Evolutionary conservation across 2,113 vertebrate genomes (phyloP).

Genomic region (Tachysurus vachellii): DNA sequence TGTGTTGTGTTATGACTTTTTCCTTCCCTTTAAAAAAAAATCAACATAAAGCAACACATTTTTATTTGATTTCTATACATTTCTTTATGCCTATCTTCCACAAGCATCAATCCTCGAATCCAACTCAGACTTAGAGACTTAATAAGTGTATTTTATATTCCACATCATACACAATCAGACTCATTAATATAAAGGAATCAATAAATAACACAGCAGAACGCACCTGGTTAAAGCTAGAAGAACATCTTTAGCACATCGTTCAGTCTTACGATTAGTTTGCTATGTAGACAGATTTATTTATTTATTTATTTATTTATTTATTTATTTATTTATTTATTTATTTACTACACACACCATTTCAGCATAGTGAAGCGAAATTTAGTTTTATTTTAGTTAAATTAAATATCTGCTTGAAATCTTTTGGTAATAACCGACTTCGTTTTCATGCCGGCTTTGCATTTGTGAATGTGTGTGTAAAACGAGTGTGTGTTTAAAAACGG

Average conservation of each 20-base stretch:
- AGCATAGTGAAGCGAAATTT: neutral
- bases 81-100: neutral
- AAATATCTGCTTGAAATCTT: neutral
- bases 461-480: neutral
- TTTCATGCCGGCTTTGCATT: neutral
- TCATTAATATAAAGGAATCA: neutral
- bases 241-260: neutral
- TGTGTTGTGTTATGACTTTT: neutral
- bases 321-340: too few species aligned
- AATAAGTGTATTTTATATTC: neutral
- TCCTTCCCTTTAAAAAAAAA: neutral
- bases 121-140: neutral
- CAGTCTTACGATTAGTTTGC: neutral
- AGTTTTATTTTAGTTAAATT: neutral
- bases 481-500: neutral
- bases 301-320: neutral
- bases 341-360: neutral
- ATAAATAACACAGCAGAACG: neutral
- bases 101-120: neutral
- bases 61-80: neutral
- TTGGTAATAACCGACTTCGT: neutral
- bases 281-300: neutral
- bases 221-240: neutral
- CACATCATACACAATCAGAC: neutral
- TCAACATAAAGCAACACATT: neutral